These are phyloP conservation scores for Ceratothoa steindachneri DNA, from an alignment of 2,888 invertebrate genomes.

Conservation along the genomic window DNA sequence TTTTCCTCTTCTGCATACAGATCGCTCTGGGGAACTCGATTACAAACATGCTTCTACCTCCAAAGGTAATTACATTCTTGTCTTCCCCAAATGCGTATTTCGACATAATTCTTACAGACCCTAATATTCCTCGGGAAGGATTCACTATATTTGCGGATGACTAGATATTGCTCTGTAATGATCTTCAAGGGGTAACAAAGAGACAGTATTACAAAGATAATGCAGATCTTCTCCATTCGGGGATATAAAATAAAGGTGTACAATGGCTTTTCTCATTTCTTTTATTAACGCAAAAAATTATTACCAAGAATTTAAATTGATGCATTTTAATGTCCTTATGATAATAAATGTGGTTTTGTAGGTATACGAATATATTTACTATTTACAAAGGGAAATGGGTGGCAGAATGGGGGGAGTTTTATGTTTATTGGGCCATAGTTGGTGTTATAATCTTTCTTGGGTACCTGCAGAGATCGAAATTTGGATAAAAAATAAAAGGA, in stretches of 20 bases:
- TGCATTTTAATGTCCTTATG: neutral
- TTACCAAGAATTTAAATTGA: neutral
- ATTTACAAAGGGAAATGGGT: too few species aligned
- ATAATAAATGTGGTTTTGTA: too few species aligned
- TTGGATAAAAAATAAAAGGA: too few species aligned
- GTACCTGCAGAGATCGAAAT: too few species aligned
- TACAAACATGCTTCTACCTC: neutral
- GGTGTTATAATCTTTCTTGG: too few species aligned
- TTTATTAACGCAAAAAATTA: neutral
- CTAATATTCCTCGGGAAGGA: conserved; percentile 1
- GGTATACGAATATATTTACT: too few species aligned
- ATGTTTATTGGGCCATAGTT: too few species aligned
- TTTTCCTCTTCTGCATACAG: conserved; percentile 2
- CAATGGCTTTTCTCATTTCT: neutral
- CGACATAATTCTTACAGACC: conserved; percentile 13
- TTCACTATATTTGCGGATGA: conserved; percentile 5
- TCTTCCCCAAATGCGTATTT: conserved; percentile 8
- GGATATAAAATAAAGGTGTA: conserved; percentile 2
- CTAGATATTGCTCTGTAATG: neutral
- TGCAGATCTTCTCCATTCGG: neutral
- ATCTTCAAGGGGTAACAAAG: conserved; percentile 11
- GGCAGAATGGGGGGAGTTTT: too few species aligned
- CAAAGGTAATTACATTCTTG: conserved; percentile 2
- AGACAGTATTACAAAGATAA: neutral
- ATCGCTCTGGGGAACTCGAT: conserved; percentile 9